phyloP scores from a whole-genome alignment of 2,797 vertebrate species.

The Distichodus sexfasciatus region DNA sequence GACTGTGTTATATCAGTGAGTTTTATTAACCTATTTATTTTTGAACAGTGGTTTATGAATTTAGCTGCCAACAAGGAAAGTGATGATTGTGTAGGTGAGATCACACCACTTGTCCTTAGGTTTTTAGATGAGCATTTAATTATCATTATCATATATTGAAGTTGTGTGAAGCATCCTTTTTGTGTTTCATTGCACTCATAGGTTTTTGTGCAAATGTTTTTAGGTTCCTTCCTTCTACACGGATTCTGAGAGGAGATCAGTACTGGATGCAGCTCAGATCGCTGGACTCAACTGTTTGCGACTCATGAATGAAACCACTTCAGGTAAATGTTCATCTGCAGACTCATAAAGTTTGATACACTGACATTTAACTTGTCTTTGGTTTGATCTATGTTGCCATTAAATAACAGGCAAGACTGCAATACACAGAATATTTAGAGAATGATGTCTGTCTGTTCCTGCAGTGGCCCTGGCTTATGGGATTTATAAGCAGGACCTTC shows the following conservation, averaged over 20 bases:
- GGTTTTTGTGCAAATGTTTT: neutral
- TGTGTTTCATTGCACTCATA: neutral
- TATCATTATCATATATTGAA: no score
- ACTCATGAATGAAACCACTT: constrained; percentile 94
- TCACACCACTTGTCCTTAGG: no score
- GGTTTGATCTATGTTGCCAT: neutral
- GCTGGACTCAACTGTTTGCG: constrained; percentile 94
- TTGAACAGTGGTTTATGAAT: neutral
- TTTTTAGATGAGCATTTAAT: no score
- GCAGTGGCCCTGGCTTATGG: constrained; percentile 95
- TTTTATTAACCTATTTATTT: constrained; percentile 16
- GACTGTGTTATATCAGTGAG: constrained; percentile 97
- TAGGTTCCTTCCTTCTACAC: constrained; percentile 89
- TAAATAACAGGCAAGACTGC: no score
- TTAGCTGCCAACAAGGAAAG: no score
- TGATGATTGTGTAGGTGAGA: no score
- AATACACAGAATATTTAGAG: no score
- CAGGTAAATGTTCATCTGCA: constrained; percentile 72
- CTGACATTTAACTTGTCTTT: neutral
- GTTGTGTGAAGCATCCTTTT: neutral
- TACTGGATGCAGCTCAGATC: constrained; percentile 94
- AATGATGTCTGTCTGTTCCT: constrained; percentile 2
- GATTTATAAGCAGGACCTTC: constrained; percentile 98
- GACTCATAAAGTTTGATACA: neutral
- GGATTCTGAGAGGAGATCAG: constrained; percentile 89